A percentile compares a stretch with the other conserved stretches of the same genome.
phyloP scores from a whole-genome alignment of 2,888 invertebrate genomes.

The Drosophila kanekoi region DNA sequence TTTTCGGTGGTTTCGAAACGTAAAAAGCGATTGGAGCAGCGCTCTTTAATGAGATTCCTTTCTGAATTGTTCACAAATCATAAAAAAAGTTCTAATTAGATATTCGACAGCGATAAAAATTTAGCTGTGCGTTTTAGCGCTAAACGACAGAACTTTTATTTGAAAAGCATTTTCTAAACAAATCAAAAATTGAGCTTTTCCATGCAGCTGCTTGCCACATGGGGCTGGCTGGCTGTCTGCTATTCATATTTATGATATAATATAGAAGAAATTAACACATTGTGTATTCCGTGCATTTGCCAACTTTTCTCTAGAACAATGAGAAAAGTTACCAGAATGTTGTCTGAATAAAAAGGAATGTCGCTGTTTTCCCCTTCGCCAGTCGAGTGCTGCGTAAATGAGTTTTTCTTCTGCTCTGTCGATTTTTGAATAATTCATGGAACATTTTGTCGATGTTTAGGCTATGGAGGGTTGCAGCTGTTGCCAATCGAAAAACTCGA shows the following conservation, averaged over 20 bases:
- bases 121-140: background rate
- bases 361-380: conserved; percentile 27
- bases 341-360: conserved; percentile 11
- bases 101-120: conserved; percentile 1
- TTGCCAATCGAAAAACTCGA: background rate
- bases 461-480: conserved; percentile 1
- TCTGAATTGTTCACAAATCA: background rate
- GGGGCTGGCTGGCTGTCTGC: conserved; percentile 16
- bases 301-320: conserved; percentile 26
- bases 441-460: conserved; percentile 26
- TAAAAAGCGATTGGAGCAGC: conserved; percentile 4
- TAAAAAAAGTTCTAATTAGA: background rate
- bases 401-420: conserved; percentile 30
- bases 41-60: conserved; percentile 1
- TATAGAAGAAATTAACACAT: conserved; percentile 35
- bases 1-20: conserved; percentile 15
- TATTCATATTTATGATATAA: conserved; percentile 20
- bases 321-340: conserved; percentile 17
- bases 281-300: conserved; percentile 19
- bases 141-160: conserved; percentile 2
- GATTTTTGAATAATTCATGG: conserved; percentile 63
- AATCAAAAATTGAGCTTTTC: conserved; percentile 1
- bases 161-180: conserved; percentile 7
- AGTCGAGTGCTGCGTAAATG: conserved; percentile 57
- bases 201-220: conserved; percentile 45